Base-by-base conservation (phyloP, 2,113 vertebrate species). In the Takifugu flavidus region DNA sequence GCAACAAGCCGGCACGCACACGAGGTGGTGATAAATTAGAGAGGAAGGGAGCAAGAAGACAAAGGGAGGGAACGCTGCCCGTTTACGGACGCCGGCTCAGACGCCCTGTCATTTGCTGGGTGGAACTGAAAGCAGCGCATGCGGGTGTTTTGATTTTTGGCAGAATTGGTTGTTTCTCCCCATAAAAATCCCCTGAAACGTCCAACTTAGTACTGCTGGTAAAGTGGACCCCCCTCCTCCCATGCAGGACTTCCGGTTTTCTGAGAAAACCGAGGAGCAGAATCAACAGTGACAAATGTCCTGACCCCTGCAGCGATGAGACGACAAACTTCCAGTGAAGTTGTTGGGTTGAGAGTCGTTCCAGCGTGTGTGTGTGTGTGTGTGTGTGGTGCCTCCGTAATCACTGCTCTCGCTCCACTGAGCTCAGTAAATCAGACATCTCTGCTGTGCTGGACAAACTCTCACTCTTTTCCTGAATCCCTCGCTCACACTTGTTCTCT, bases 21-120 rank as follows among this genome's bases (percentile, higher is more conserved):
- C 5, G 49, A 29, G 54, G 69, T 46, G 65, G 25, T 25, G 65
- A 64, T 64, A 51, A 67, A 77, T 70, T 65, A 63, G 45, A 80
- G 75, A 60, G 53, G 15, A 2, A 73, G 59, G 6, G 20, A 69
- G 49, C 34, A 62, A 27, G 31, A 26, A 79, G 69, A 85, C 69
- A 86, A 81, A 82, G 70, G 46, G 12, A 27, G 31, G 49, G 67
- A 52, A 50, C 64, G 67, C 80, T 68, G 53, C 69, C 59, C 86
- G 83, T 86, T 87, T 83, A 86, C 61, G 59, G 70, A 61, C 70
- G 79, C 59, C 29, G 25, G 44, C 70, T 72, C 56, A 59, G 58
- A 5, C 62, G 79, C 85, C 80, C 86, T 89, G 84, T 89, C 66
- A 89, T 89, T 89, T 85, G 46, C 65, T 73, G 80, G 75, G 77